phyloP scores from a whole-genome alignment of 2,888 invertebrate genomes.

The Aporophyla nigra region DNA sequence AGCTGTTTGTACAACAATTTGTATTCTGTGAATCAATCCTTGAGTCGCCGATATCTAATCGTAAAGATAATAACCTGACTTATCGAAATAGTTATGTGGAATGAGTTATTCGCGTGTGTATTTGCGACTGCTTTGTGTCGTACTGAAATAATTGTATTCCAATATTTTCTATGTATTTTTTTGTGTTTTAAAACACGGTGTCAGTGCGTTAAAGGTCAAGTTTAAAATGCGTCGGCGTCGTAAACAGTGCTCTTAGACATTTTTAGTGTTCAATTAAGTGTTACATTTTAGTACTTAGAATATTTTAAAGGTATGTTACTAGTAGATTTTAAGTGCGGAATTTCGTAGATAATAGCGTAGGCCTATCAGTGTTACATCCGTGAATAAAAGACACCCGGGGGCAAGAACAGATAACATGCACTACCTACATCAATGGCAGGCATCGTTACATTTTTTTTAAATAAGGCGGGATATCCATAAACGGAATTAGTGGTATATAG shows the following conservation, averaged over 20 bases:
- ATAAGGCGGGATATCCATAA: not conserved
- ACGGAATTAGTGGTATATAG: not conserved
- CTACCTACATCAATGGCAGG: not conserved
- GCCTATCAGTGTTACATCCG: not conserved
- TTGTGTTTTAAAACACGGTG: conserved; percentile 23
- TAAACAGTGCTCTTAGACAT: conserved; percentile 83
- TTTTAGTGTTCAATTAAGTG: conserved; percentile 81
- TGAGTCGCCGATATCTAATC: conserved; percentile 87
- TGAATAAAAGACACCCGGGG: not conserved
- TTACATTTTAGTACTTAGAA: not conserved
- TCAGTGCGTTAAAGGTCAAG: conserved; percentile 40
- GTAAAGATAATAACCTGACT: conserved; percentile 82
- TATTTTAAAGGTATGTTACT: conserved; percentile 31
- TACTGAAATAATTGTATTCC: conserved; percentile 12
- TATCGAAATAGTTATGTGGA: conserved; percentile 84
- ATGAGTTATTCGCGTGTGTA: conserved; percentile 77
- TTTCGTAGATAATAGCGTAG: conserved; percentile 7
- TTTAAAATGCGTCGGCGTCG: conserved; percentile 85
- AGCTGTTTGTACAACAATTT: conserved; percentile 45
- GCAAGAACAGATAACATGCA: not conserved
- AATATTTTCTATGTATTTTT: conserved; percentile 3
- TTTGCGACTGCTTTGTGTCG: conserved; percentile 58
- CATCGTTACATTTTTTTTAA: not conserved
- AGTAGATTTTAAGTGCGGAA: conserved; percentile 7
- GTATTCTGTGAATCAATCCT: conserved; percentile 79